These are phyloP conservation scores for Gari tellinella DNA, from an alignment of 2,888 invertebrate species.

Conservation along the genomic window DNA sequence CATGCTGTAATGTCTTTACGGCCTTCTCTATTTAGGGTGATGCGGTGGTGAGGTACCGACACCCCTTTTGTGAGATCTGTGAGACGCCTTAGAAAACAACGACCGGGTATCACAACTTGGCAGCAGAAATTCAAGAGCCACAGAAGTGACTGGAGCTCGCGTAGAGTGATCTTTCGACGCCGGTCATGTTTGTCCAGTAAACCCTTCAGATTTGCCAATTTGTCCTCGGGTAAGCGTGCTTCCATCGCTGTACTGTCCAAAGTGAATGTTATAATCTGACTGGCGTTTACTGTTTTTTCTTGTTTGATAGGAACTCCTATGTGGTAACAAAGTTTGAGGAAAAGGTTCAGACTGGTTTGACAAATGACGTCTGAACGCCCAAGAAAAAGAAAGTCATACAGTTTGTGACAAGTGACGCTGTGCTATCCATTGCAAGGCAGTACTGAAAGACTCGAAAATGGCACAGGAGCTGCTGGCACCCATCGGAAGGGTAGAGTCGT, in stretches of 20 bases:
- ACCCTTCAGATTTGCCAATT: conserved; percentile 4
- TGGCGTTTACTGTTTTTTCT: no score
- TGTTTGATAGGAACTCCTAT: conserved; percentile 35
- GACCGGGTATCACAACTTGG: conserved; percentile 23
- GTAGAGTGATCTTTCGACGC: conserved; percentile 11
- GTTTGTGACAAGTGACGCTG: conserved; percentile 9
- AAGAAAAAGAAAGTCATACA: conserved; percentile 44
- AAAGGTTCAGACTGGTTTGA: conserved; percentile 9
- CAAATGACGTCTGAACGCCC: neutral
- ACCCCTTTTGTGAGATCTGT: conserved; percentile 27
- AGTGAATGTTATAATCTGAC: conserved; percentile 28
- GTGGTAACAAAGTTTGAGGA: conserved; percentile 4
- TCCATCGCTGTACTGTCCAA: conserved; percentile 34
- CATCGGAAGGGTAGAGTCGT: conserved; percentile 33
- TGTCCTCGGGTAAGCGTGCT: conserved; percentile 31
- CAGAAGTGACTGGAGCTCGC: conserved; percentile 38
- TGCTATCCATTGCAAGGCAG: conserved; percentile 27
- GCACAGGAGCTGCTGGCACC: conserved; percentile 34
- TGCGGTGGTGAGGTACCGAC: conserved; percentile 16
- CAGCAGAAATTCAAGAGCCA: conserved; percentile 39
- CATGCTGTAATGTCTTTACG: conserved; percentile 21
- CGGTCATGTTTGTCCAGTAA: neutral
- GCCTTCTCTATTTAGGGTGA: conserved; percentile 15
- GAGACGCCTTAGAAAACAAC: conserved; percentile 27
- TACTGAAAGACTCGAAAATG: conserved; percentile 47